Base-by-base conservation (phyloP, 1,140 invertebrate species). In the Drosophila pallidifrons region DNA sequence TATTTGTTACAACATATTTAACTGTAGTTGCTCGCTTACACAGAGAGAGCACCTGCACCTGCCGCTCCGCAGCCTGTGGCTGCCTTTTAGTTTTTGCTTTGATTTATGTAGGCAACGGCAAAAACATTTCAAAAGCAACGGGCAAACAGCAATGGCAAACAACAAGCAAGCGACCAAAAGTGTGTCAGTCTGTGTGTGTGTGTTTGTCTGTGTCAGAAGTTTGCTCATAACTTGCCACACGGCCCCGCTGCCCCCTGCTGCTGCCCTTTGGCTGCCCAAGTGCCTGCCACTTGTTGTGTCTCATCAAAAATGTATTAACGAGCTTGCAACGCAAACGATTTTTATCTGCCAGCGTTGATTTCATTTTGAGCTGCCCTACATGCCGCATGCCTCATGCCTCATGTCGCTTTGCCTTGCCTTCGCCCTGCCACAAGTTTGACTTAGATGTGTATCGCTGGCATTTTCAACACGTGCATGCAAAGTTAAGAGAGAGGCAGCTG, bases 221-320 rank as follows among this genome's bases (percentile, higher is more conserved):
- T 87, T 80, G 63, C 77, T 87, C 77, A 87, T 87, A 87, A 87
- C 83, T 87, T 89, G 77, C 72, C 61, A 45, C 61, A 65, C 47
- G 16, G n/a, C n/a, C n/a, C 30, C 3, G 52, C 47, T 30, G n/a
- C n/a, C n/a, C 30, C 2, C 5, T 13, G 61, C 45, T 25, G 35
- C 52, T 52, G 68, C 65, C 61, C 81, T 65, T 58, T 66, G 79
- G 70, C 78, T 79, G 57, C 13, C 54, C 71, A 60, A 74, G 71
- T 68, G 76, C 30, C 67, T 89, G 85, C 85, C 85, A 88, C 85
- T 88, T 88, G 85, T 88, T 88, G 85, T 88, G 75, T 85, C 85
- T 89, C 85, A 89, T 89, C 85, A 89, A 89, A 89, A 89, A 89
- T 89, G 85, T 89, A 89, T 89, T 89, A 89, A 89, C 85, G 85